These are phyloP conservation scores for Thryonomys swinderianus DNA, from an alignment of 2,113 vertebrate species.

Conservation along the genomic window DNA sequence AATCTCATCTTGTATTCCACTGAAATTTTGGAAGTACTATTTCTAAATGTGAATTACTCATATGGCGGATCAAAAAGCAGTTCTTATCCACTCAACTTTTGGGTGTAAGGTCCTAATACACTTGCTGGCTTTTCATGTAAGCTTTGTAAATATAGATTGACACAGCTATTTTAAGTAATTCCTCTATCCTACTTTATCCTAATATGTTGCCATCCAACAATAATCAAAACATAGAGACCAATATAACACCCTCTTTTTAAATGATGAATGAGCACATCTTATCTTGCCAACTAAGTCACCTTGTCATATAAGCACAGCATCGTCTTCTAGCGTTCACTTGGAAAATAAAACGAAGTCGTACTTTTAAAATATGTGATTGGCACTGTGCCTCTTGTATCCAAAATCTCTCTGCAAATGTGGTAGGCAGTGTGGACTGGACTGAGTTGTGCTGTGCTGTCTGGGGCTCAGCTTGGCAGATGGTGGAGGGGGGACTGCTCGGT, in stretches of 20 bases:
- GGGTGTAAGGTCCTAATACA: not conserved
- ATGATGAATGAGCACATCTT: not conserved
- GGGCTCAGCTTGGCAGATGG: not conserved
- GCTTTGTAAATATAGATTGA: not conserved
- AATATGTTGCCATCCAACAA: not conserved
- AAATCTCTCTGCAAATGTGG: not conserved
- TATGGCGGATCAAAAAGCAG: not conserved
- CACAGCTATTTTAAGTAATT: not conserved
- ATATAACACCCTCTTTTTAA: not conserved
- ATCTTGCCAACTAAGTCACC: not conserved
- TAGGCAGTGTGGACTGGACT: not conserved
- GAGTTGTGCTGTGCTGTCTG: not conserved
- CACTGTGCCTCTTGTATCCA: not conserved
- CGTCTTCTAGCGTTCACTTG: not conserved
- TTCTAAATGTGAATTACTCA: slow-evolving; percentile 8
- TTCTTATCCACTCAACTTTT: not conserved
- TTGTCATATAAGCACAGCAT: not conserved
- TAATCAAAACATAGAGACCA: not conserved
- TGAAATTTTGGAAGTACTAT: not conserved
- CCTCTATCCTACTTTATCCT: not conserved
- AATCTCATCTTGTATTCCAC: not conserved
- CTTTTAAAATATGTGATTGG: not conserved
- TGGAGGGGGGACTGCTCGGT: not conserved
- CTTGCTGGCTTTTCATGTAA: not conserved
- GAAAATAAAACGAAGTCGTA: not conserved